Evolutionary conservation across 2,888 invertebrate species (phyloP), one percentile per base, ranked within the genome.

Genomic region (Pammene fasciana): DNA sequence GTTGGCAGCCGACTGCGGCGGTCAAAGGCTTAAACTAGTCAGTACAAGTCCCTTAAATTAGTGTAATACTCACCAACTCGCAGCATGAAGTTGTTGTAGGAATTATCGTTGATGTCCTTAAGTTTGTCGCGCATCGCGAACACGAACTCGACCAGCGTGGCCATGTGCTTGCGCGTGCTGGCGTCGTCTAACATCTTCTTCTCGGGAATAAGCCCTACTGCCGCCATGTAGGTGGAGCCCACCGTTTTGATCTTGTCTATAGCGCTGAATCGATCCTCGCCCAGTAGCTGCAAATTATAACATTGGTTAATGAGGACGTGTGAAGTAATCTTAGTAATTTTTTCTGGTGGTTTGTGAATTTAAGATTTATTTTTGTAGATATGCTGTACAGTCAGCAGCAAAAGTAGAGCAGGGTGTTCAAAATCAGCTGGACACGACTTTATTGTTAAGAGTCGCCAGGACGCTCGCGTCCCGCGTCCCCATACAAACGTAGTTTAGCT

Each of bases 171-270:
- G 36, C 86, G 83, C 4, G 89, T 82, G 75, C 89, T 92, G 8
- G 86, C 88, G 65, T 96, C 95, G 79, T 96, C 95, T 13, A 93
- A 82, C 85, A 96, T 95, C 75, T 94, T 93, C 77, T 94, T 93
- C 79, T 97, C 97, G 0, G 98, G 98, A 86, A 97, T 97, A 68
- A 98, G 93, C 0, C 98, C 98, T 6, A 97, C 96, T 0, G 97
- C 97, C 0, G 97, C 97, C 97, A 98, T 98, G 86, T 97, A 98
- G 0, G 97, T 97, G 5, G 97, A 97, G 10, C 98, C 98, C 8
- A 97, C 97, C 0, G 98, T 98, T 93, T 98, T 98, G 75, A 98
- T 98, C 89, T 98, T 98, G 88, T 98, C 98, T 78, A 98, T 96
- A 41, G 96, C 95, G 79, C 95, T 94, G 83, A 98, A 98, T 52